A percentile compares a stretch with the other conserved stretches of the same genome.
These are phyloP conservation scores for Heteromormyrus szaboi DNA, from an alignment of 2,797 vertebrate species.

Conservation along the genomic window DNA sequence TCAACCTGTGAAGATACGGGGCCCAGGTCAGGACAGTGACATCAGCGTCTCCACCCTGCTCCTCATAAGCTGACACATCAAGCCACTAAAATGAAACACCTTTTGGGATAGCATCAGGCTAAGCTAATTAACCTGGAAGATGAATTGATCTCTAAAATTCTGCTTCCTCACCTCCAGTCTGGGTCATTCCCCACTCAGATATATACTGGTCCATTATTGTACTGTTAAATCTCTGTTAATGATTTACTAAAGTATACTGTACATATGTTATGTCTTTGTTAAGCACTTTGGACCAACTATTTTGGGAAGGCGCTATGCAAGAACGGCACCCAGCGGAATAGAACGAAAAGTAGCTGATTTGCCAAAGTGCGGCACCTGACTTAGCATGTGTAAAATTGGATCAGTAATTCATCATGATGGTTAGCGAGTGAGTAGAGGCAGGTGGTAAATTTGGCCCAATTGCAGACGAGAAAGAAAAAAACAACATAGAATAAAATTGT, in stretches of 20 bases:
- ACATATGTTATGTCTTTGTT: not conserved
- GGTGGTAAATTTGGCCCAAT: not conserved
- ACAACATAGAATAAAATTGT: not conserved
- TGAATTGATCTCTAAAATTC: not conserved
- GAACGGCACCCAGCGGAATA: not conserved
- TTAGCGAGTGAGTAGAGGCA: not conserved
- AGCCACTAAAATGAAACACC: not conserved
- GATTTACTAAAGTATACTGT: not conserved
- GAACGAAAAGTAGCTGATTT: constrained; percentile 7
- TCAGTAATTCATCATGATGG: not conserved
- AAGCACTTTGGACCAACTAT: not conserved
- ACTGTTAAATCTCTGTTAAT: not conserved
- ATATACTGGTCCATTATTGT: not conserved
- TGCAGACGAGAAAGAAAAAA: not conserved
- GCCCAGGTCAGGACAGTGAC: not conserved
- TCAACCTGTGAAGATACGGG: constrained; percentile 58
- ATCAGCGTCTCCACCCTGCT: not conserved
- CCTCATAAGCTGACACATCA: not conserved
- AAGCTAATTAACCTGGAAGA: not conserved
- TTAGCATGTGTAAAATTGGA: not conserved
- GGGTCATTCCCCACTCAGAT: not conserved
- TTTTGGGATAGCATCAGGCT: not conserved
- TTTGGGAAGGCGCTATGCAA: not conserved
- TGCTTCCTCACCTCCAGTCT: not conserved
- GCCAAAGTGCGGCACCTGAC: not conserved